Percentiles rank a stretch among this genome's conserved stretches.
phyloP scores from a whole-genome alignment of 2,113 vertebrate species.

The Chlamydotis undulata region DNA sequence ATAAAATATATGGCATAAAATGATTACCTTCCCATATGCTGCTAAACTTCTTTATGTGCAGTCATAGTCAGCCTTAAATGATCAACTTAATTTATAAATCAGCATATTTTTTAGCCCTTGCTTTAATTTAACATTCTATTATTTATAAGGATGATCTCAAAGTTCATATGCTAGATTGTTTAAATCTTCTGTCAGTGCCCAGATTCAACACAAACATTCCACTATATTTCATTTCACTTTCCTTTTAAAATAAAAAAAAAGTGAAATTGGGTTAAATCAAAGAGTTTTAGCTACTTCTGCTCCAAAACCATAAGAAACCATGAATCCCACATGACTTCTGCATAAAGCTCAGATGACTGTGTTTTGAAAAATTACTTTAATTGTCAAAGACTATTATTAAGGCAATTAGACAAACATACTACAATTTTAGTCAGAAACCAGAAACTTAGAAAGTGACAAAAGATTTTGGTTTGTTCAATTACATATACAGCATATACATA shows the following conservation, averaged over 20 bases:
- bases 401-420: background rate
- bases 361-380: background rate
- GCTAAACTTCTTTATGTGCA: conserved; percentile 56
- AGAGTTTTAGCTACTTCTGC: background rate
- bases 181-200: background rate
- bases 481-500: background rate
- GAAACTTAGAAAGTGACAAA: background rate
- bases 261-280: background rate
- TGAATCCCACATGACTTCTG: background rate
- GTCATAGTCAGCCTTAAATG: background rate
- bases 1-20: conserved; percentile 53
- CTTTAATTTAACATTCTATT: conserved; percentile 7
- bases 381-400: background rate
- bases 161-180: background rate
- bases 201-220: background rate
- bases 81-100: conserved; percentile 43
- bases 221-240: background rate
- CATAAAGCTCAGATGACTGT: background rate
- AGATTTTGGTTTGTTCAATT: background rate
- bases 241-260: background rate
- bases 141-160: background rate
- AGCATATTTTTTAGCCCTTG: background rate
- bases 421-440: background rate
- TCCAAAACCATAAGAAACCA: background rate
- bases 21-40: conserved; percentile 34